Evolutionary conservation across 2,888 invertebrate species (phyloP).

Genomic region (Andrena praecox): DNA sequence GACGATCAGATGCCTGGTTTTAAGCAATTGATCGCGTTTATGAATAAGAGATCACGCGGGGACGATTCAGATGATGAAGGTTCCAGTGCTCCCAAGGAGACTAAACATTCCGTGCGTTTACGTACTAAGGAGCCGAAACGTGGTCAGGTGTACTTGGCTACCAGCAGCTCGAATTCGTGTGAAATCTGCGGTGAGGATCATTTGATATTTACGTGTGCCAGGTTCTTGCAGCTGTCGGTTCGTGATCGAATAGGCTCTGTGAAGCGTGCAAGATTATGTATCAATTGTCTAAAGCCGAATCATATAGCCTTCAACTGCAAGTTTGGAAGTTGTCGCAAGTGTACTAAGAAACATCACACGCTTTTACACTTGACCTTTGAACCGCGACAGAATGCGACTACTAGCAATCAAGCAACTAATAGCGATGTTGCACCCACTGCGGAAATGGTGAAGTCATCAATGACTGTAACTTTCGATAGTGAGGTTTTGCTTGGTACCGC

Average conservation of each 20-base stretch:
- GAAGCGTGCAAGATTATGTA: background rate
- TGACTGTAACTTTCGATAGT: background rate
- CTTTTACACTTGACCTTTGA: slow-evolving; percentile 6
- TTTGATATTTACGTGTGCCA: background rate
- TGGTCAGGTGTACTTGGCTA: background rate
- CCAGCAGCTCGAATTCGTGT: background rate
- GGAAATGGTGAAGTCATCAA: no score
- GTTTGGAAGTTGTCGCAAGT: background rate
- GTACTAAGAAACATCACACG: slow-evolving; percentile 9
- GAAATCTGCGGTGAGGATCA: slow-evolving; percentile 4
- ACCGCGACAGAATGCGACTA: background rate
- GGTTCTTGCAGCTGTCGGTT: background rate
- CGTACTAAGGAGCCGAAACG: background rate
- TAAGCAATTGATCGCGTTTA: background rate
- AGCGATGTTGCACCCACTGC: no score
- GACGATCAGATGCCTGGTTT: background rate
- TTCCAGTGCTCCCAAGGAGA: background rate
- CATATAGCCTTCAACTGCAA: background rate
- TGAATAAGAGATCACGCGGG: background rate
- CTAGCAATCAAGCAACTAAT: background rate
- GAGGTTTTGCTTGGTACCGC: slow-evolving; percentile 27
- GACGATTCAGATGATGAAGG: background rate
- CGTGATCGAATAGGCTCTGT: background rate
- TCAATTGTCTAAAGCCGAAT: slow-evolving; percentile 13
- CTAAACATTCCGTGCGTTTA: background rate